A percentile compares a stretch with the other conserved stretches of the same genome.
Evolutionary conservation across 53 echinoderm and acorn worm genomes (phyloP).

Genomic region (Mesocentrotus franciscanus): DNA sequence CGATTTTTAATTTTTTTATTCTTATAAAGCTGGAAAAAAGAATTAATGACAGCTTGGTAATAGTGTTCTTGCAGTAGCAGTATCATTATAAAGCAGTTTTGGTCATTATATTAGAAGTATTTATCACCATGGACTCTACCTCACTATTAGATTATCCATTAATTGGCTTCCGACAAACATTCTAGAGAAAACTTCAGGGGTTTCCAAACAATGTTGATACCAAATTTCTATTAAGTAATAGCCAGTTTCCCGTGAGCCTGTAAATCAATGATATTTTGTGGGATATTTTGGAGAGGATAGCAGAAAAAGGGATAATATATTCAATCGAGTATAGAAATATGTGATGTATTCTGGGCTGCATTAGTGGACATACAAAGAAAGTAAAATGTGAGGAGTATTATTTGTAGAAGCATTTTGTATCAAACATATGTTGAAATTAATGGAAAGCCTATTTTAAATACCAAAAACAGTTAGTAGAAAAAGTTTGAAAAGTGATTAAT

Average conservation of each 20-base stretch:
- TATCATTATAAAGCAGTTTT: not conserved
- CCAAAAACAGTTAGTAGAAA: too few relatives aligned
- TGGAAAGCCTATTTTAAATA: too few relatives aligned
- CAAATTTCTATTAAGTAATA: not conserved
- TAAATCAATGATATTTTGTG: too few relatives aligned
- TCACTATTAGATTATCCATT: not conserved
- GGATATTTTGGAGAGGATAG: not conserved
- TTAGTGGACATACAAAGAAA: too few relatives aligned
- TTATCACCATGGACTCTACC: not conserved
- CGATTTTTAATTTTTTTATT: not conserved
- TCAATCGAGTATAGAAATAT: too few relatives aligned
- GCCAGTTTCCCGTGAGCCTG: not conserved
- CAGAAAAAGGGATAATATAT: too few relatives aligned
- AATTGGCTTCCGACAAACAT: not conserved
- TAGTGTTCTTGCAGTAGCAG: not conserved
- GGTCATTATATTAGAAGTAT: not conserved
- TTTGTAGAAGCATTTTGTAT: too few relatives aligned
- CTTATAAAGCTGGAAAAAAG: not conserved
- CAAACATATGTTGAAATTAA: too few relatives aligned
- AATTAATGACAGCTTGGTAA: not conserved
- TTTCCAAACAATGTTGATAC: not conserved
- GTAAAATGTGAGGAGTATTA: too few relatives aligned
- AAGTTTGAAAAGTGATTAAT: too few relatives aligned
- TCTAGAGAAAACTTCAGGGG: not conserved
- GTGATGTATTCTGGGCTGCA: too few relatives aligned